phyloP scores from a whole-genome alignment of 2,797 vertebrate genomes.

The Podargus strigoides region DNA sequence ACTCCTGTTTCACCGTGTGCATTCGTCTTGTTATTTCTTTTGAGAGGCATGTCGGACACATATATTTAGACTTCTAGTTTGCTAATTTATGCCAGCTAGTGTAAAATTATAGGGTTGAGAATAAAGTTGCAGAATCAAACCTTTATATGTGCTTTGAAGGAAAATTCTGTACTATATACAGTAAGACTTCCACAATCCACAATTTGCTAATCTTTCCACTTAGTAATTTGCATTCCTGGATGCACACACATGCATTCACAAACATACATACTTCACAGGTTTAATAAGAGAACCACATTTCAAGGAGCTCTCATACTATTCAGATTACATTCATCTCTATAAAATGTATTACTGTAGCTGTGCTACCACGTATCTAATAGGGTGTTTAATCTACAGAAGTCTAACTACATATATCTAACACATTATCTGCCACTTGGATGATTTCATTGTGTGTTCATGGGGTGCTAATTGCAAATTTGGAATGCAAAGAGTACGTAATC shows the following conservation, averaged over 20 bases:
- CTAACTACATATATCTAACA: conserved; percentile 4
- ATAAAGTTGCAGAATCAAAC: conserved; percentile 54
- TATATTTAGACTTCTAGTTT: conserved; percentile 51
- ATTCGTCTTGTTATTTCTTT: conserved; percentile 50
- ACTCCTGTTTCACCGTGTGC: conserved; percentile 6
- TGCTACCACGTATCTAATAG: background rate
- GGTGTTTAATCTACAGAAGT: background rate
- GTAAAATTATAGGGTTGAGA: conserved; percentile 59
- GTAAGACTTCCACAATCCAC: conserved; percentile 7
- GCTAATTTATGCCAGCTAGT: conserved; percentile 66
- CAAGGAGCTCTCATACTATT: background rate
- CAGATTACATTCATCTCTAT: background rate
- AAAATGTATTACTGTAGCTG: background rate
- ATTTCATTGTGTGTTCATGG: conserved; percentile 21
- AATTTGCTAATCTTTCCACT: conserved; percentile 26
- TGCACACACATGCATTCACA: background rate
- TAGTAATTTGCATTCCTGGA: conserved; percentile 8
- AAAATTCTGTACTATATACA: background rate
- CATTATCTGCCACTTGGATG: conserved; percentile 36
- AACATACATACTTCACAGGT: conserved; percentile 1
- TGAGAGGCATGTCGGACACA: conserved; percentile 47
- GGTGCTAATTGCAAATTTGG: conserved; percentile 45
- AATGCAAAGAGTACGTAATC: conserved; percentile 42
- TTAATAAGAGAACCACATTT: background rate
- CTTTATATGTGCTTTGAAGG: conserved; percentile 18